A percentile compares a stretch with the other conserved stretches of the same genome.
These are phyloP conservation scores for Torymus auratus DNA, from an alignment of 2,888 invertebrate species.

Conservation along the genomic window DNA sequence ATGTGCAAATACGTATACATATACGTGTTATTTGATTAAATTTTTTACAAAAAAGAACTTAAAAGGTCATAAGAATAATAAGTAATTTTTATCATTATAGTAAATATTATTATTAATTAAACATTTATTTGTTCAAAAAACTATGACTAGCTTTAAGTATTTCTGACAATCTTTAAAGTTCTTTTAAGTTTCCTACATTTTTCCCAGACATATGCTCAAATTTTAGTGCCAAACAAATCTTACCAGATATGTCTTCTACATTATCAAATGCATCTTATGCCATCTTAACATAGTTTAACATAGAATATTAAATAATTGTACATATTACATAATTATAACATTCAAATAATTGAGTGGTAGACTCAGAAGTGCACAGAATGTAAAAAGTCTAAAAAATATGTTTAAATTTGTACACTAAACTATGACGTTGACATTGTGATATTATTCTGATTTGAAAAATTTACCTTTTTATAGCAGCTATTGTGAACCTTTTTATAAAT, in stretches of 20 bases:
- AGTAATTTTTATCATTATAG: constrained; percentile 38
- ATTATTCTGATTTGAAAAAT: no score
- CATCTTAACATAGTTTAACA: neutral
- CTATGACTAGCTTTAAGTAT: constrained; percentile 28
- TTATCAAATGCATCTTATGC: neutral
- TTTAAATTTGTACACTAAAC: no score
- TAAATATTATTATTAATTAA: constrained; percentile 5
- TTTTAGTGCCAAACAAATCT: constrained; percentile 36
- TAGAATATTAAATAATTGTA: constrained; percentile 36
- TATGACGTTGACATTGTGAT: no score
- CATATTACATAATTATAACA: constrained; percentile 23
- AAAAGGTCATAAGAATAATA: constrained; percentile 33
- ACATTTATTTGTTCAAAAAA: constrained; percentile 20
- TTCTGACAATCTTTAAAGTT: constrained; percentile 32
- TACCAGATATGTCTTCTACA: neutral
- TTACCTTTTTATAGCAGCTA: no score
- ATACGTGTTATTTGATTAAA: constrained; percentile 38
- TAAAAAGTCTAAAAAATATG: no score
- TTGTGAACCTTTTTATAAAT: no score
- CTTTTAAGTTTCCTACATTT: constrained; percentile 28
- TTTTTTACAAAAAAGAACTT: constrained; percentile 34
- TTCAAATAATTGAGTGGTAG: neutral
- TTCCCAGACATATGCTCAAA: neutral
- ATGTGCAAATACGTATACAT: constrained; percentile 34
- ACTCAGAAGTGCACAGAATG: neutral